A percentile compares a stretch with the other conserved stretches of the same genome.
Evolutionary conservation across 2,797 vertebrate genomes (phyloP).

Genomic region (Characodon lateralis): DNA sequence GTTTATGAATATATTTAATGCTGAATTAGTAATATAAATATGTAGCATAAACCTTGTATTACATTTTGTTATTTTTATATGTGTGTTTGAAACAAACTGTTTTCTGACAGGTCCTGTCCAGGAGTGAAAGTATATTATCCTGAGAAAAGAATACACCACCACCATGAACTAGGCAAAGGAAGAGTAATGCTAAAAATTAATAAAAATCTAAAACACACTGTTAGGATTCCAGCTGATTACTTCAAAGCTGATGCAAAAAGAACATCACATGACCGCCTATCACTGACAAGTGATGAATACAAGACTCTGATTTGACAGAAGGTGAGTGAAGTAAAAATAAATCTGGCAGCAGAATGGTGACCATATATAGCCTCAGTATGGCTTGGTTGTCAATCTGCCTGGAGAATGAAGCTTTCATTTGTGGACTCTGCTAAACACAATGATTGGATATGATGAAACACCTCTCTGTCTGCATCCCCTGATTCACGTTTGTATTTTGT

Average conservation of each 20-base stretch:
- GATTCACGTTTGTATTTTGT: conserved; percentile 19
- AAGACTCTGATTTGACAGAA: conserved; percentile 10
- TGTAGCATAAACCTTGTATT: too few relatives aligned
- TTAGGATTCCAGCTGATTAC: not conserved
- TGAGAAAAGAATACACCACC: too few relatives aligned
- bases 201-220: not conserved
- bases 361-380: conserved; percentile 72
- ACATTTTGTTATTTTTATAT: too few relatives aligned
- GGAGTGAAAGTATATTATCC: too few relatives aligned
- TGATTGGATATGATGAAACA: conserved; percentile 42
- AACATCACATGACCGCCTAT: not conserved
- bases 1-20: too few relatives aligned
- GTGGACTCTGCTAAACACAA: conserved; percentile 64
- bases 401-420: conserved; percentile 69
- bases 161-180: not conserved
- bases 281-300: not conserved
- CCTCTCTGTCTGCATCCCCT: conserved; percentile 13
- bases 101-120: too few relatives aligned
- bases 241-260: too few relatives aligned
- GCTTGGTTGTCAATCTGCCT: conserved; percentile 61
- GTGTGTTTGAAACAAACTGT: too few relatives aligned
- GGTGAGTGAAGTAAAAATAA: conserved; percentile 45
- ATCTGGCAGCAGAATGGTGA: conserved; percentile 60
- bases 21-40: too few relatives aligned
- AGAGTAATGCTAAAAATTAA: not conserved